phyloP scores from a whole-genome alignment of 2,113 vertebrate species.

The Dasypus novemcinctus region DNA sequence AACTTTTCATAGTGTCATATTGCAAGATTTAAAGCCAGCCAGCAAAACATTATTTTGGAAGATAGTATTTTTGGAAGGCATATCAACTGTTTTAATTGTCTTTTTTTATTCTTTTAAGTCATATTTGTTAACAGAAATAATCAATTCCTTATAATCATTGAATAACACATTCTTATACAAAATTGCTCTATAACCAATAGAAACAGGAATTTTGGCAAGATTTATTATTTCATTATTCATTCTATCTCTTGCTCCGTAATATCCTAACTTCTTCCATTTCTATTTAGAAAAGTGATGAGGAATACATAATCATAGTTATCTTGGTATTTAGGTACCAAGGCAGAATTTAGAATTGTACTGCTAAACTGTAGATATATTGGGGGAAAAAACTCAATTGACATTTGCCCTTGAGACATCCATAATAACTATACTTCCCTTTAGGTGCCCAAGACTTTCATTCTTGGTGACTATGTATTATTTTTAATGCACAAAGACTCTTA shows the following conservation, averaged over 20 bases:
- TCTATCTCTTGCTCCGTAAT: not conserved
- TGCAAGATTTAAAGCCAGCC: not conserved
- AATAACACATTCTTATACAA: not conserved
- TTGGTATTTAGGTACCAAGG: not conserved
- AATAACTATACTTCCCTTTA: constrained; percentile 10
- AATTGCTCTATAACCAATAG: not conserved
- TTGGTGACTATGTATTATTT: constrained; percentile 44
- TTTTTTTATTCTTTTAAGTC: constrained; percentile 25
- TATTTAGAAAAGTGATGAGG: not conserved
- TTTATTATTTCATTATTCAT: not conserved
- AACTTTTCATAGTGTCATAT: not conserved
- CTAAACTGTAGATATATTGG: not conserved
- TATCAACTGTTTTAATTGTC: not conserved
- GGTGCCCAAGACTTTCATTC: not conserved
- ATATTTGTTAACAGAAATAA: not conserved
- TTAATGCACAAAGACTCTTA: constrained; percentile 14
- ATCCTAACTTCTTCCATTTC: not conserved
- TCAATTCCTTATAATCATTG: not conserved
- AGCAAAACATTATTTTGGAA: not conserved
- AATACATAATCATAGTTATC: not conserved
- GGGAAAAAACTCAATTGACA: not conserved
- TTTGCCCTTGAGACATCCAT: constrained; percentile 35
- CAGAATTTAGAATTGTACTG: not conserved
- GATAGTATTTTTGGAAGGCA: not conserved
- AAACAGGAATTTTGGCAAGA: not conserved